Evolutionary conservation across 2,797 vertebrate species (phyloP).

Genomic region (Molossus alvarezi): DNA sequence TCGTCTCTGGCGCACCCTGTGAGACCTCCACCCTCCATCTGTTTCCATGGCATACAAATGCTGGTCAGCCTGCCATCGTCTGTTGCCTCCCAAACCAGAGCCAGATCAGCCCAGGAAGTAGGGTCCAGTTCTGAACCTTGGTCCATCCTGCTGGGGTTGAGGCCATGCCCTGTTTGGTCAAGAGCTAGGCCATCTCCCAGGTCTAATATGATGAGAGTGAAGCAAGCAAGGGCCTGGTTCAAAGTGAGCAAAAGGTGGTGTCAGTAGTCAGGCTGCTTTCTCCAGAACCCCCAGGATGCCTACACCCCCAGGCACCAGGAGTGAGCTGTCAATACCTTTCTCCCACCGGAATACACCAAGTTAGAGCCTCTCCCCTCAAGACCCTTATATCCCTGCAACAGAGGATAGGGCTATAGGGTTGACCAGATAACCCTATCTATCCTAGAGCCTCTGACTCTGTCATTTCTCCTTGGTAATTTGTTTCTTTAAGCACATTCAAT

Average conservation of each 20-base stretch:
- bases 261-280: not conserved
- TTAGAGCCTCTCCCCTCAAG: not conserved
- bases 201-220: not conserved
- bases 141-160: not conserved
- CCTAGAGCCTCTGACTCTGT: not conserved
- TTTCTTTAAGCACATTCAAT: not conserved
- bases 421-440: not conserved
- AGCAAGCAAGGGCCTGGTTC: not conserved
- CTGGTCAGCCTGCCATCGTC: not conserved
- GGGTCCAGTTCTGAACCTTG: not conserved
- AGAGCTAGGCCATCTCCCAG: not conserved
- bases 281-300: not conserved
- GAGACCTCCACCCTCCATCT: not conserved
- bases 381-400: not conserved
- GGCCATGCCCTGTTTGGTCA: not conserved
- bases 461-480: not conserved
- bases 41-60: not conserved
- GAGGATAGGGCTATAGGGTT: not conserved
- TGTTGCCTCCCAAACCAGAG: not conserved
- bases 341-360: not conserved
- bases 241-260: not conserved
- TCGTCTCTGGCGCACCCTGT: not conserved
- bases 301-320: fast-evolving
- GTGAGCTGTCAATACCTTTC: not conserved
- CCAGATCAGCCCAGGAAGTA: not conserved